Conservation (phyloP, 2,797 vertebrate genomes). For the Alosa sapidissima region DNA sequence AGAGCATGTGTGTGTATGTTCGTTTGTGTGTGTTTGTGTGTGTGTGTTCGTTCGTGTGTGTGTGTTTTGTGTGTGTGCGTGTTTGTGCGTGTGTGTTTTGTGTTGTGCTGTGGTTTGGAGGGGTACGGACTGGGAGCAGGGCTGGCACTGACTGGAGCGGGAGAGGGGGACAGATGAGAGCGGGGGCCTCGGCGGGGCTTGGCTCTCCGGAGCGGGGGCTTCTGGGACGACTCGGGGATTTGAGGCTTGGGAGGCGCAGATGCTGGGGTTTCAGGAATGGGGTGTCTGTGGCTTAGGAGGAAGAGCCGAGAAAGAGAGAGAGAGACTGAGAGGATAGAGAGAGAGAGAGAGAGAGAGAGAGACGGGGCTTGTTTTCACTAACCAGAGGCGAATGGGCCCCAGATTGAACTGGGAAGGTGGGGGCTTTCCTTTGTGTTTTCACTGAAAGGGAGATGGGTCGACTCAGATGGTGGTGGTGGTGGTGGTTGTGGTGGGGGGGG, state of each 20-base stretch:
- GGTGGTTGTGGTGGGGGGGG: neutral
- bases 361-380: conserved; percentile 15
- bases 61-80: neutral
- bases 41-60: neutral
- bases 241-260: neutral
- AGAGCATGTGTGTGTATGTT: neutral
- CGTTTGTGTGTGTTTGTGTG: neutral
- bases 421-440: neutral
- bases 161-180: conserved; percentile 68
- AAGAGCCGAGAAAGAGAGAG: conserved; percentile 10
- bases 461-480: neutral
- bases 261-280: neutral
- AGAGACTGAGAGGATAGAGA: too few relatives aligned
- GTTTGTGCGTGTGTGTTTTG: conserved; percentile 41
- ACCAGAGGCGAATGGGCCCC: neutral
- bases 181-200: neutral
- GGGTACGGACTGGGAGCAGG: neutral
- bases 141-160: conserved; percentile 54
- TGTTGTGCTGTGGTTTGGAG: neutral
- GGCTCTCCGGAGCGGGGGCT: neutral
- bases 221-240: neutral
- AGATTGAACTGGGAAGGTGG: neutral
- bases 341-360: conserved; percentile 14
- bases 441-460: neutral
- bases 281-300: neutral